A percentile compares a stretch with the other conserved stretches of the same genome.
Conservation (phyloP, 2,888 invertebrate genomes). For the Melieria picta region DNA sequence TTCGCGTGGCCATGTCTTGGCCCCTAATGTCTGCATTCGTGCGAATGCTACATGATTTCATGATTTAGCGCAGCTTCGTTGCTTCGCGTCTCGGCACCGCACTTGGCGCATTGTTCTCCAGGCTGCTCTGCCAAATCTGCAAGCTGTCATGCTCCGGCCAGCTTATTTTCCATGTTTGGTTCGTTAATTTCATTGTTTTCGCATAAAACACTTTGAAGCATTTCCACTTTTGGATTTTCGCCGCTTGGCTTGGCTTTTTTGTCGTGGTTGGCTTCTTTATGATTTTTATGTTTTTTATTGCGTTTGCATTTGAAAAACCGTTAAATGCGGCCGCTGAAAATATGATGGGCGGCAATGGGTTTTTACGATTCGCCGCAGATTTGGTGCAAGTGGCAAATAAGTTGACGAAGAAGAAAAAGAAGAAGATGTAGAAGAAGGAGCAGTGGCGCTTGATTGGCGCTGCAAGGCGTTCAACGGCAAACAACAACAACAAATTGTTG, state of each 20-base stretch:
- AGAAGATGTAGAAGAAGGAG: too few species aligned
- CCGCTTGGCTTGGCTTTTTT: neutral
- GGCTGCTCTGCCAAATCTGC: too few species aligned
- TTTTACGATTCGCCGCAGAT: too few species aligned
- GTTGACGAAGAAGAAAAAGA: too few species aligned
- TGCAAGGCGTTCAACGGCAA: slow-evolving; percentile 6
- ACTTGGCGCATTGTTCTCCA: too few species aligned
- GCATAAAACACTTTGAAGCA: slow-evolving; percentile 41
- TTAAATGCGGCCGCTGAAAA: too few species aligned
- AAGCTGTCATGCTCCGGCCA: neutral
- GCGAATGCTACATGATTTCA: slow-evolving; percentile 15
- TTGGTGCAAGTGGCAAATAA: too few species aligned
- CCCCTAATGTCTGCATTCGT: slow-evolving; percentile 11
- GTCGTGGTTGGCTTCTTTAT: too few species aligned
- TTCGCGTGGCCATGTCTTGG: neutral
- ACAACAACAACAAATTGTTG: neutral
- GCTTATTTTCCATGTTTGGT: slow-evolving; percentile 41
- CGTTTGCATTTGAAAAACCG: too few species aligned
- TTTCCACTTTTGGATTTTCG: neutral
- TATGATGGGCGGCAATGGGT: too few species aligned
- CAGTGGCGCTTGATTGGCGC: too few species aligned
- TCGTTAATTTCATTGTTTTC: slow-evolving; percentile 60
- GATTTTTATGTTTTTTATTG: too few species aligned
- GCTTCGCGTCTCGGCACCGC: neutral
- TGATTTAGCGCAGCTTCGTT: slow-evolving; percentile 17